Evolutionary conservation across 2,888 invertebrate species (phyloP), one percentile per base, ranked within the genome.

Genomic region (Tanytarsus gracilentus): DNA sequence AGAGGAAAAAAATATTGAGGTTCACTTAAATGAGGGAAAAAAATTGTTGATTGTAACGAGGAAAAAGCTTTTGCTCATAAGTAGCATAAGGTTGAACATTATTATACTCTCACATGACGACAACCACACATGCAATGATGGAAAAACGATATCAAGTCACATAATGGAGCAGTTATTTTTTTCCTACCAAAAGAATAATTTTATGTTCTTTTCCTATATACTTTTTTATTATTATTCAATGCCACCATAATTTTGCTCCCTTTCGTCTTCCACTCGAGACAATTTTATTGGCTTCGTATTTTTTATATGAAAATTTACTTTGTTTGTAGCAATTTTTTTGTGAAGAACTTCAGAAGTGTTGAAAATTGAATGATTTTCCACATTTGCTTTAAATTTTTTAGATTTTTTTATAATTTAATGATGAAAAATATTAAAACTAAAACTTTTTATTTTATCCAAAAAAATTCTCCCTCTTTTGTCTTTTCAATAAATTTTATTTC

Each of bases 121-220:
- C 9, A 33, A 33, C 33, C 9, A 33, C n/a, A 33, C 21, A 40
- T 33, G 33, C 14, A 29, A 29, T 52, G 29, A 52, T 52, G 39
- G 39, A 11, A 18, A 26, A 39, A 52, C 33, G 26, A 55, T 55
- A 55, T 55, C 53, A 39, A 55, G 39, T 55, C 53, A 55, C 53
- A 55, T 55, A 33, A 11, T 33, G n/a, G 9, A 29, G 30, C 52
- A 52, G 52, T 27, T 51, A 27, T 52, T 50, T 27, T n/a, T 25
- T 14, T 25, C n/a, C 40, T n/a, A 7, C 9, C 40, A 11, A 51
- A 51, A 51, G 51, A 16, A 51, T 51, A 26, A 51, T 51, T 51
- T 51, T 51, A 51, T 51, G 27, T 33, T 29, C 49, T 49, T 51
- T 27, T 51, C 2, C n/a, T 33, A 11, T 33, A 33, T 33, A 11